These are phyloP conservation scores for Pipistrellus pygmaeus DNA, from an alignment of 2,797 vertebrate species.

Conservation along the genomic window DNA sequence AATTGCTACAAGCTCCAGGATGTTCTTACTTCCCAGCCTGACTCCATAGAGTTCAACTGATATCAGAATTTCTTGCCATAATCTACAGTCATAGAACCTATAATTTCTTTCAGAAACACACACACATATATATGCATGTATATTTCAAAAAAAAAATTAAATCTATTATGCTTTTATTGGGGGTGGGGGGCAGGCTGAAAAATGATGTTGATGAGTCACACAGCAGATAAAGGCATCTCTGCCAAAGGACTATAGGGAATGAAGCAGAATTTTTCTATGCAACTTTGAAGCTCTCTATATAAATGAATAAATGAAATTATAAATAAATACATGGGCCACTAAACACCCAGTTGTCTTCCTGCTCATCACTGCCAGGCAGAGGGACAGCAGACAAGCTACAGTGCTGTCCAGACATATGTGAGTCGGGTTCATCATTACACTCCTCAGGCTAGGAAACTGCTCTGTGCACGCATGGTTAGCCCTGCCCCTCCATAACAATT, in stretches of 20 bases:
- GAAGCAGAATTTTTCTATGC: not conserved
- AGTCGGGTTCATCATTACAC: not conserved
- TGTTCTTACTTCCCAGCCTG: not conserved
- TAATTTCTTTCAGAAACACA: not conserved
- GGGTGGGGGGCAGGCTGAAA: not conserved
- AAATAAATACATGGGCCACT: not conserved
- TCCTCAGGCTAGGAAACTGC: not conserved
- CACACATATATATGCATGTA: not conserved
- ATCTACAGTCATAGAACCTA: not conserved
- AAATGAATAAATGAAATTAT: not conserved
- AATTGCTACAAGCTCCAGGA: not conserved
- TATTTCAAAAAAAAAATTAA: not conserved
- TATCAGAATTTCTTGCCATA: not conserved
- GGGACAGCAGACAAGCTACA: not conserved
- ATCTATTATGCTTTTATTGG: not conserved
- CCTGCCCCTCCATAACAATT: not conserved
- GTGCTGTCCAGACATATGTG: not conserved
- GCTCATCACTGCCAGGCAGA: not conserved
- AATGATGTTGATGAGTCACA: not conserved
- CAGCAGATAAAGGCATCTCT: not conserved
- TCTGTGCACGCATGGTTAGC: not conserved
- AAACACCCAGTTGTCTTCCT: not conserved
- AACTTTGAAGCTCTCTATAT: not conserved
- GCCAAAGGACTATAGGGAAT: not conserved
- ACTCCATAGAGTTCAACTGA: not conserved